Percentiles rank a stretch among this genome's conserved stretches.
Conservation (phyloP, 2,113 vertebrate species). For the Xiphophorus hellerii region DNA sequence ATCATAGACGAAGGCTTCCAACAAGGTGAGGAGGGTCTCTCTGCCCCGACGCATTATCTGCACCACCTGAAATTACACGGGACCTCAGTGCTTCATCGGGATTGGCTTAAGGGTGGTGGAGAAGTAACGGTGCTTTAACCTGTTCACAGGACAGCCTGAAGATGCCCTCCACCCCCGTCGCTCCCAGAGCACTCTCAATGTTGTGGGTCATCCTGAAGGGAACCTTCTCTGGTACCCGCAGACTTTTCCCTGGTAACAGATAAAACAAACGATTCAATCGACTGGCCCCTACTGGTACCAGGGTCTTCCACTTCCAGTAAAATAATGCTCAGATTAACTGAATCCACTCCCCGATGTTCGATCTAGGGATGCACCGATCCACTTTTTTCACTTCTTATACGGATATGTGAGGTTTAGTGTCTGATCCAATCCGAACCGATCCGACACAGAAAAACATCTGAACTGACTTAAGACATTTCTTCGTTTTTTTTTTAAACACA, state of each 20-base stretch:
- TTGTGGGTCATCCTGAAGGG: constrained; percentile 99
- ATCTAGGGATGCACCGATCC: too few relatives aligned
- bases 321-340: background rate
- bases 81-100: background rate
- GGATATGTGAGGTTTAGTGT: too few relatives aligned
- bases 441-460: too few relatives aligned
- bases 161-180: constrained; percentile 96
- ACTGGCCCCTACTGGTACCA: too few relatives aligned
- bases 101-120: background rate
- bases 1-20: constrained; percentile 98
- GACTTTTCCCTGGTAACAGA: constrained; percentile 87
- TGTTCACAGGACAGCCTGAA: constrained; percentile 98
- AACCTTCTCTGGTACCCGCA: constrained; percentile 97
- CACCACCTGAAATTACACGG: constrained; percentile 82
- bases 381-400: too few relatives aligned
- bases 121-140: constrained; percentile 71
- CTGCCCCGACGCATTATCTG: constrained; percentile 97
- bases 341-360: too few relatives aligned
- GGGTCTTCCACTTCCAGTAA: too few relatives aligned
- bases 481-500: too few relatives aligned
- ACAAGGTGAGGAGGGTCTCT: constrained; percentile 92
- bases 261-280: background rate
- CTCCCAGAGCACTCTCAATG: constrained; percentile 94
- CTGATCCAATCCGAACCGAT: too few relatives aligned
- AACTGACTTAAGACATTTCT: too few relatives aligned